Evolutionary conservation across 2,888 invertebrate species (phyloP), one percentile per base, ranked within the genome.

Genomic region (Oligia latruncula): DNA sequence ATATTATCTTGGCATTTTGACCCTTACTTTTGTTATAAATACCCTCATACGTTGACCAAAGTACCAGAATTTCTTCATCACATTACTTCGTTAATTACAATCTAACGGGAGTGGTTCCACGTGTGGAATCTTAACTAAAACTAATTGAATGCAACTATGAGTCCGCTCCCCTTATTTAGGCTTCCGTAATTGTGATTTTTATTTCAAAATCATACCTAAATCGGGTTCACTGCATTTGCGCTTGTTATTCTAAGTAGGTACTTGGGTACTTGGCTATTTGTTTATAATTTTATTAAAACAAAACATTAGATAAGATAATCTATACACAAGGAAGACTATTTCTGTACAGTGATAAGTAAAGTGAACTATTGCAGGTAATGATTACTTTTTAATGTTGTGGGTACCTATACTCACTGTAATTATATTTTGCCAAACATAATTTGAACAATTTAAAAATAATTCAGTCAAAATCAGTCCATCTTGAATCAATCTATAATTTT

Each of bases 1-100:
- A 43, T 67, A 71, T 71, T 66, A 35, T 40, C 13, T 29, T 29
- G 43, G 5, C 58, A 70, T 65, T 81, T 68, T 46, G 29, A 79
- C 70, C 66, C 55, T 64, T 75, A 71, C 43, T 82, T 87, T 87
- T 87, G 88, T 87, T 78, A 74, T 68, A 88, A 87, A 88, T 84
- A 88, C 86, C 88, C 73, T 79, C 84, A 9, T 62, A 83, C 5
- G 13, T 40, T 35, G 46, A 55, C 40, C 68, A 68, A 78, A 78
- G 70, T 67, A 65, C 43, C 13, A 72, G 46, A 46, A 75, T 78
- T 82, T 77, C 76, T 83, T 74, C 35, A 62, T 79, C 49, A 65
- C 65, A 55, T 80, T 81, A 77, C 70, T 80, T 77, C 40, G 49
- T 20, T 71, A 58, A 82, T 76, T 77, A 66, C 29, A 73, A 73